These are phyloP conservation scores for Ptilodon capucinus DNA, from an alignment of 2,888 invertebrate species.

Conservation along the genomic window DNA sequence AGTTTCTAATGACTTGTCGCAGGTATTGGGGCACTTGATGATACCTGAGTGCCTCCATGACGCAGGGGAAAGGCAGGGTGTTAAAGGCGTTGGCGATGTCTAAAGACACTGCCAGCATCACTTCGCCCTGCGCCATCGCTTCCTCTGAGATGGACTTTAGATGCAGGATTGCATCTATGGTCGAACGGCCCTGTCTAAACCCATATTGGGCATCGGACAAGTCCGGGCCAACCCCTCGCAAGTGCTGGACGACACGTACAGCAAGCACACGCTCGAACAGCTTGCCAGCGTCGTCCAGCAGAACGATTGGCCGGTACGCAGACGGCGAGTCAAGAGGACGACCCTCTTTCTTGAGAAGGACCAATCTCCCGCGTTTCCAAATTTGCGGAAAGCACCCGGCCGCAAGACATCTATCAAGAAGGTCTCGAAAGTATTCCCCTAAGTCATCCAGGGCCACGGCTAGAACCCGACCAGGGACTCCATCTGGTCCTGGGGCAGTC, in stretches of 20 bases:
- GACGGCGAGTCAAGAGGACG: slow-evolving; percentile 7
- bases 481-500: not conserved
- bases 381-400: not conserved
- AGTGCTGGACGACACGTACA: not conserved
- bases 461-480: not conserved
- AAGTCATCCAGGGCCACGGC: not conserved
- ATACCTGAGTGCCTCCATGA: slow-evolving; percentile 21
- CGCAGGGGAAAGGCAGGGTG: slow-evolving; percentile 23
- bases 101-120: slow-evolving; percentile 19
- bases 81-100: slow-evolving; percentile 33
- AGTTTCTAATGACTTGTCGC: slow-evolving; percentile 4
- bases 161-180: slow-evolving; percentile 7
- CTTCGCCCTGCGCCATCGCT: slow-evolving; percentile 10
- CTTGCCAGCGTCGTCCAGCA: slow-evolving; percentile 12
- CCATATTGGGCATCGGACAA: slow-evolving; percentile 9
- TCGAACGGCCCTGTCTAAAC: slow-evolving; percentile 8
- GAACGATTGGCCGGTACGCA: slow-evolving; percentile 12
- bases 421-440: not conserved
- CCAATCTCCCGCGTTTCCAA: slow-evolving; percentile 6
- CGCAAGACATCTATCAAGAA: not conserved
- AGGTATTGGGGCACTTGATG: slow-evolving; percentile 21
- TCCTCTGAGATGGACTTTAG: slow-evolving; percentile 4
- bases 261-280: slow-evolving; percentile 1
- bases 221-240: not conserved
- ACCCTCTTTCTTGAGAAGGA: slow-evolving; percentile 7